These are phyloP conservation scores for Gnathochromis pfefferi DNA, from an alignment of 2,113 vertebrate species.

Conservation along the genomic window DNA sequence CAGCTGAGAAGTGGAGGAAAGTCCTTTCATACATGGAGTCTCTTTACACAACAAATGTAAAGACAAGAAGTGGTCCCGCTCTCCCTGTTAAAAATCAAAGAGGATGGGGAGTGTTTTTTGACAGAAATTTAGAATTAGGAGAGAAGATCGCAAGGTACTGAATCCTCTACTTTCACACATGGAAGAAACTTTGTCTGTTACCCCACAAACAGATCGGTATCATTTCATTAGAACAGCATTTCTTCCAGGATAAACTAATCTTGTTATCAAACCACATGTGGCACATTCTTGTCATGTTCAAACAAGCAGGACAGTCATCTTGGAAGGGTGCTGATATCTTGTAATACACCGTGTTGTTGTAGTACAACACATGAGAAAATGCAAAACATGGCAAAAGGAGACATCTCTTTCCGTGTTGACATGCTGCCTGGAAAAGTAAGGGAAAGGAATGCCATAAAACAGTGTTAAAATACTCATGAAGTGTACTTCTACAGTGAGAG, in stretches of 20 bases:
- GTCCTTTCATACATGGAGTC: neutral
- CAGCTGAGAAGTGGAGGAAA: neutral
- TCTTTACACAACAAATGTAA: neutral
- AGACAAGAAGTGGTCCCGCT: neutral
- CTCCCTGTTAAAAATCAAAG: neutral
- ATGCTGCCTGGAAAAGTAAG: slow-evolving; percentile 13
- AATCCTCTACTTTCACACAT: neutral
- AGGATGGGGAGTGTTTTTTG: neutral
- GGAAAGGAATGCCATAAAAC: slow-evolving; percentile 41
- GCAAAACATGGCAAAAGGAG: slow-evolving; percentile 16
- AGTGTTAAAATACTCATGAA: slow-evolving; percentile 35
- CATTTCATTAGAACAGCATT: neutral
- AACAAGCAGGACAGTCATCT: neutral
- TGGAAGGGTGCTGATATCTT: neutral
- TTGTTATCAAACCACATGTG: neutral
- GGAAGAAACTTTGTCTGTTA: neutral
- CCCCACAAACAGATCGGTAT: neutral
- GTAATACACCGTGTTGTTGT: neutral
- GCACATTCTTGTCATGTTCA: neutral
- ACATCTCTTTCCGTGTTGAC: neutral
- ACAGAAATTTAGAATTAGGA: neutral
- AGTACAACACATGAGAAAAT: neutral
- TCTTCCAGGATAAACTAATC: neutral
- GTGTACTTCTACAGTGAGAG: neutral
- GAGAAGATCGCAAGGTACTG: neutral